Percentiles rank a stretch among this genome's conserved stretches.
These are phyloP conservation scores for Monomorium pharaonis DNA, from an alignment of 1,140 invertebrate genomes.

Conservation along the genomic window DNA sequence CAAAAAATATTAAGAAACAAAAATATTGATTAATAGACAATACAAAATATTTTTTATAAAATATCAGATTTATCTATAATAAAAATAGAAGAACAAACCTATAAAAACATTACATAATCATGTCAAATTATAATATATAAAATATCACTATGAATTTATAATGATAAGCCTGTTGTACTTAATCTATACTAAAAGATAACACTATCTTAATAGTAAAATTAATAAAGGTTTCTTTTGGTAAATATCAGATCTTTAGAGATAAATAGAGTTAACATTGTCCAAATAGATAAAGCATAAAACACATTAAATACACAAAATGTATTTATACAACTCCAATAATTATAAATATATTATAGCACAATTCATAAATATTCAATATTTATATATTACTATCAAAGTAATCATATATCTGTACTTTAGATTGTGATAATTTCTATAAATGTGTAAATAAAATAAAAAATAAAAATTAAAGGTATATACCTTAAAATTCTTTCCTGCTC, in stretches of 20 bases:
- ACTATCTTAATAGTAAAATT: constrained; percentile 36
- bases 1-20: neutral
- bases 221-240: neutral
- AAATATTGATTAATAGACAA: neutral
- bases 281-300: neutral
- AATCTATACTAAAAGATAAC: constrained; percentile 30
- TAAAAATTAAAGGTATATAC: constrained; percentile 57
- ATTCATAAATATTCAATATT: constrained; percentile 8
- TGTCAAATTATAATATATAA: neutral
- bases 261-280: neutral
- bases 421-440: neutral
- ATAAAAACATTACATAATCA: constrained; percentile 9
- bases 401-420: neutral
- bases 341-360: neutral
- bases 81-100: neutral
- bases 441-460: neutral
- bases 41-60: neutral
- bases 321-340: neutral
- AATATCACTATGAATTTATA: neutral
- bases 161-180: neutral
- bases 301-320: neutral
- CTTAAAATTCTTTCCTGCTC: constrained; percentile 60
- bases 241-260: neutral
- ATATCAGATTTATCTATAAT: neutral
- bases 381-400: constrained; percentile 7